Conservation (phyloP, 2,888 invertebrate genomes). For the Coenonympha glycerion region DNA sequence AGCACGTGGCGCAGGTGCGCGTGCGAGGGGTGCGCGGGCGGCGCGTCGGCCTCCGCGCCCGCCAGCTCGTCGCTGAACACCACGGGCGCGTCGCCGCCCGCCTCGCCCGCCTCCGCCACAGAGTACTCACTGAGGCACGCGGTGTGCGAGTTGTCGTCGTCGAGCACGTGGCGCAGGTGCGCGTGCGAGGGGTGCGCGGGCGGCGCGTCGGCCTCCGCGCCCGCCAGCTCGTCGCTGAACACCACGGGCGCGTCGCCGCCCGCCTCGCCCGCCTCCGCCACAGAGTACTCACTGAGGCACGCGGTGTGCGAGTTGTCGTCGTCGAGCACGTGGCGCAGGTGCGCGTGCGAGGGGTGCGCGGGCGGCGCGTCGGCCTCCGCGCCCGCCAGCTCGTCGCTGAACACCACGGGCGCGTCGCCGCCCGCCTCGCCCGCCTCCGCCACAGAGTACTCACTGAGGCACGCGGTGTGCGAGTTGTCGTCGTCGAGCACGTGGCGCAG, state of each 20-base stretch:
- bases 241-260: slow-evolving; percentile 81
- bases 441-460: slow-evolving; percentile 98
- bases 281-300: slow-evolving; percentile 98
- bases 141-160: slow-evolving; percentile 93
- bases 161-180: slow-evolving; percentile 87
- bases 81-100: slow-evolving; percentile 79
- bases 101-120: slow-evolving; percentile 96
- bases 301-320: slow-evolving; percentile 95
- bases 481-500: slow-evolving; percentile 88
- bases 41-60: slow-evolving; percentile 43
- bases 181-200: slow-evolving; percentile 73
- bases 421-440: slow-evolving; percentile 95
- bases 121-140: slow-evolving; percentile 99
- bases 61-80: slow-evolving; percentile 97
- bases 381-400: slow-evolving; percentile 92
- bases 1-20: slow-evolving; percentile 85
- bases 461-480: slow-evolving; percentile 94
- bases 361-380: slow-evolving; percentile 58
- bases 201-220: slow-evolving; percentile 40
- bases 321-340: slow-evolving; percentile 87
- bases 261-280: slow-evolving; percentile 95
- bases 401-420: slow-evolving; percentile 82
- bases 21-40: slow-evolving; percentile 73
- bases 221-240: slow-evolving; percentile 94
- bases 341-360: slow-evolving; percentile 68